These are phyloP conservation scores for Leptoclinus maculatus DNA, from an alignment of 2,797 vertebrate species.

Conservation along the genomic window DNA sequence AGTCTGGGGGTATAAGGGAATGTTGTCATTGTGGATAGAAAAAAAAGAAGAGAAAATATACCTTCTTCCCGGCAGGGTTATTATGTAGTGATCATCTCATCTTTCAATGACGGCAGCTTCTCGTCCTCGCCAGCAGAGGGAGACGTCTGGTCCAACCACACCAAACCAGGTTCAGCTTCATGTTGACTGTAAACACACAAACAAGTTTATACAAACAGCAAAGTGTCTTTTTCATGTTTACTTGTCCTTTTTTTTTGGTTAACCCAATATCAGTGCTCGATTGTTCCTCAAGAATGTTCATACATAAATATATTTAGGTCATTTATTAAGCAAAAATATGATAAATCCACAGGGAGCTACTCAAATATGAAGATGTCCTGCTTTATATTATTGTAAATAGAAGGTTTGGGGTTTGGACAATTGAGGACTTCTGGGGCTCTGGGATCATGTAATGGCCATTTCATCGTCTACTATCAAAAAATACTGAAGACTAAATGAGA, in stretches of 20 bases:
- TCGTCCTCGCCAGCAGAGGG: conserved; percentile 70
- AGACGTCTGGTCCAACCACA: conserved; percentile 22
- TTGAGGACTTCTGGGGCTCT: neutral
- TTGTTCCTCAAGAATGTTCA: neutral
- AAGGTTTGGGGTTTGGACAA: neutral
- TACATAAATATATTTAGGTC: neutral
- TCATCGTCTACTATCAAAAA: neutral
- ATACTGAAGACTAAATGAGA: neutral
- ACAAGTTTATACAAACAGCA: neutral
- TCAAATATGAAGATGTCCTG: neutral
- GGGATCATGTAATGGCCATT: neutral
- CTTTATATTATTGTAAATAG: neutral
- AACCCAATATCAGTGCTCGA: neutral
- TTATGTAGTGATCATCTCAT: conserved; percentile 56
- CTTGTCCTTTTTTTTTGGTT: neutral
- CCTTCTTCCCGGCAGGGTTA: conserved; percentile 65
- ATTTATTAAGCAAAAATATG: neutral
- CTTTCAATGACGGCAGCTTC: conserved; percentile 49
- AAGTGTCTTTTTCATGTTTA: neutral
- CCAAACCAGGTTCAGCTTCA: neutral
- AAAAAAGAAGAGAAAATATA: conserved; percentile 38
- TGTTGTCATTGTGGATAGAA: conserved; percentile 50
- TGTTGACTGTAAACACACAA: neutral
- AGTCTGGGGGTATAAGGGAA: conserved; percentile 60
- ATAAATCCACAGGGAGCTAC: neutral